Conservation (phyloP, 1,140 invertebrate genomes). For the Atta cephalotes region DNA sequence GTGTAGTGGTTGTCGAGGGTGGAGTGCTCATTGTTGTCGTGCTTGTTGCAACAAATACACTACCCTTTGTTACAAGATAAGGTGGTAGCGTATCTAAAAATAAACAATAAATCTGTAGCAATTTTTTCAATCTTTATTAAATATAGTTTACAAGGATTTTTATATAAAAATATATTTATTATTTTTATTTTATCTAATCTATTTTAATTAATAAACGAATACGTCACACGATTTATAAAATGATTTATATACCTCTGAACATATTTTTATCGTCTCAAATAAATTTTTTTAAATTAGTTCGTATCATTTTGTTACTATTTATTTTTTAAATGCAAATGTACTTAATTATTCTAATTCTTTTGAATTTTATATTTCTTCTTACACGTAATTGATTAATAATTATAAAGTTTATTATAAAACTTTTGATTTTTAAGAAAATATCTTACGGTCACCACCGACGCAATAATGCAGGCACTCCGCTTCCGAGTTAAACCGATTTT, state of each 20-base stretch:
- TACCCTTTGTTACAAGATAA: conserved; percentile 84
- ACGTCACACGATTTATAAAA: neutral
- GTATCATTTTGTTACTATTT: neutral
- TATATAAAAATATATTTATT: neutral
- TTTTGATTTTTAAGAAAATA: conserved; percentile 10
- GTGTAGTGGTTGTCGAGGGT: conserved; percentile 82
- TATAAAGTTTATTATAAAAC: neutral
- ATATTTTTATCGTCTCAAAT: neutral
- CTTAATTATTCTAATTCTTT: neutral
- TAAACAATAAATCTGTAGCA: neutral
- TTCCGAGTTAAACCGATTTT: conserved; percentile 92
- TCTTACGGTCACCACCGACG: conserved; percentile 86
- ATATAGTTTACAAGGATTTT: neutral
- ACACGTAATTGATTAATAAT: neutral
- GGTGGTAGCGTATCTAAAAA: conserved; percentile 86
- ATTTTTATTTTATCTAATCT: neutral
- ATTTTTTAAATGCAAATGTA: neutral
- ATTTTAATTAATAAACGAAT: neutral
- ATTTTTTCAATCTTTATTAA: neutral
- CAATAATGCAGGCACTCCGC: conserved; percentile 90
- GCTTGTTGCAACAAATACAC: conserved; percentile 83
- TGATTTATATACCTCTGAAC: neutral
- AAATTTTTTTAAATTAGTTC: neutral
- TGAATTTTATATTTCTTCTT: neutral
- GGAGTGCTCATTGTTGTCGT: conserved; percentile 84